These are phyloP conservation scores for Fringilla coelebs DNA, from an alignment of 2,797 vertebrate species.

Conservation along the genomic window DNA sequence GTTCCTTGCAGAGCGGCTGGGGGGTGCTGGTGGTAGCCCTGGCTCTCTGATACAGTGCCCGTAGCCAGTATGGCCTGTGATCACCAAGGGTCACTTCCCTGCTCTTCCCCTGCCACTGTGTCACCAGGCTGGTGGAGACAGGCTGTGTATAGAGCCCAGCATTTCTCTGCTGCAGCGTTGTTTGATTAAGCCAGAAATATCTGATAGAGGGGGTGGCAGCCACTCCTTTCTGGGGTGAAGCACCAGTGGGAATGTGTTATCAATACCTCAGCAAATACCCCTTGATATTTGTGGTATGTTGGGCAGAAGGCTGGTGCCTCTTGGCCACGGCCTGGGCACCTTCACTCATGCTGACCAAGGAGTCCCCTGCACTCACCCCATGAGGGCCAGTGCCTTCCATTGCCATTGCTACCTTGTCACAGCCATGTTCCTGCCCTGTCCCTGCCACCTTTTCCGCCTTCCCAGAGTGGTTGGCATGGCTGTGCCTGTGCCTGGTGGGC, in stretches of 20 bases:
- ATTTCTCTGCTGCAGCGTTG: neutral
- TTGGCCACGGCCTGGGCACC: neutral
- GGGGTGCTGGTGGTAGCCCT: neutral
- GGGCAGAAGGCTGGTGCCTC: neutral
- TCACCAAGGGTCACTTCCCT: neutral
- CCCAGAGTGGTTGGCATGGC: neutral
- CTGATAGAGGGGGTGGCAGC: neutral
- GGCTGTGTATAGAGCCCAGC: neutral
- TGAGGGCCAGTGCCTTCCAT: neutral
- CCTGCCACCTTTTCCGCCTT: neutral
- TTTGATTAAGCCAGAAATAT: neutral
- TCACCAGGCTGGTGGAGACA: neutral
- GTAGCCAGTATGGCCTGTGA: neutral
- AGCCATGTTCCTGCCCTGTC: neutral
- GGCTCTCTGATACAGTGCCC: neutral
- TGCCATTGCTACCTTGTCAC: fast-evolving
- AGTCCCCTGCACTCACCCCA: fast-evolving
- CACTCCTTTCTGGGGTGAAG: neutral
- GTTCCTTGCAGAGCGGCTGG: neutral
- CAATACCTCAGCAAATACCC: neutral
- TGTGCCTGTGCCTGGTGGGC: neutral
- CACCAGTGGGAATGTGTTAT: fast-evolving
- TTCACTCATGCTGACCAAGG: fast-evolving
- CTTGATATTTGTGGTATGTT: fast-evolving
- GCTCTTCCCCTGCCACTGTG: neutral